Conservation (phyloP, 2,888 invertebrate species). For the Tryphoninae sp. region DNA sequence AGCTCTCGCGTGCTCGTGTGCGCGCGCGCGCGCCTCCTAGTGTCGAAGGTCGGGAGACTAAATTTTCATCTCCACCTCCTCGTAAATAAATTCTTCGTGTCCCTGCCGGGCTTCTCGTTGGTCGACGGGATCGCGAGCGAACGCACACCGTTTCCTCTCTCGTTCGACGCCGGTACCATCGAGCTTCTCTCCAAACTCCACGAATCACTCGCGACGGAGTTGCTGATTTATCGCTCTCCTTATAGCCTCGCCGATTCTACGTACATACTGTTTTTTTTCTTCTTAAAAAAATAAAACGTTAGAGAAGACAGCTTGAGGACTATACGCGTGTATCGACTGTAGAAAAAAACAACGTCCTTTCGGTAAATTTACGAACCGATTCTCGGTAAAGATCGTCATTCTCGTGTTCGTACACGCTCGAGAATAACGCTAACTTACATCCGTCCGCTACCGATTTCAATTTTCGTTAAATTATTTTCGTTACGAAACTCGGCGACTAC, state of each 20-base stretch:
- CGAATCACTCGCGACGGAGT: too few relatives aligned
- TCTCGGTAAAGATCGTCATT: background rate
- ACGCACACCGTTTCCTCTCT: too few relatives aligned
- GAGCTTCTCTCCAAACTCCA: too few relatives aligned
- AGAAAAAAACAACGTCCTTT: background rate
- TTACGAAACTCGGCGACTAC: background rate
- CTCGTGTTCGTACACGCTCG: too few relatives aligned
- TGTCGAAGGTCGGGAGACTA: conserved; percentile 50
- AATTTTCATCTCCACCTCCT: conserved; percentile 32
- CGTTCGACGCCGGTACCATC: too few relatives aligned
- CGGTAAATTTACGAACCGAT: conserved; percentile 1
- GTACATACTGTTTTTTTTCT: background rate
- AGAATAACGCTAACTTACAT: too few relatives aligned
- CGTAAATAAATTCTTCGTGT: conserved; percentile 35
- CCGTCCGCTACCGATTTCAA: conserved; percentile 17
- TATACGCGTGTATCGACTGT: background rate
- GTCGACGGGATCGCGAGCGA: background rate
- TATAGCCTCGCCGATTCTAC: conserved; percentile 20
- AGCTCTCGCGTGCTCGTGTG: background rate
- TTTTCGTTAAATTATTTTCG: conserved; percentile 23
- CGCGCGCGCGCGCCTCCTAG: background rate
- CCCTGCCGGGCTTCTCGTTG: background rate
- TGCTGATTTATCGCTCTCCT: conserved; percentile 32
- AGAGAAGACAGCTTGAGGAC: background rate
- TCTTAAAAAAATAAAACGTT: conserved; percentile 9